Base-by-base conservation (phyloP, 2,888 invertebrate genomes). In the Torymus aiolomorphi region DNA sequence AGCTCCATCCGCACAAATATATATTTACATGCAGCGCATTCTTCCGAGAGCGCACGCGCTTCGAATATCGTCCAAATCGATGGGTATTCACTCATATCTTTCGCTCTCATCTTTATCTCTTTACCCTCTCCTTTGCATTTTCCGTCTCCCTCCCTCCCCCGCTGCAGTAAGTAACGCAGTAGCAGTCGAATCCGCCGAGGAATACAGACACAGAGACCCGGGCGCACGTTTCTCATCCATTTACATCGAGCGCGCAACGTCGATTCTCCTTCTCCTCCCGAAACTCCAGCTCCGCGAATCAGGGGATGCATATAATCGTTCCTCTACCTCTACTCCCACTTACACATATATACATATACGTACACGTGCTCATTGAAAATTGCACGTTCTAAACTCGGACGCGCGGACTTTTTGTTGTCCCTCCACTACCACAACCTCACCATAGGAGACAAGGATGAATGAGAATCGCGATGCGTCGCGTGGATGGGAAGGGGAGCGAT, bases 391-490 rank as follows among this genome's bases (percentile, higher is more conserved):
- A 31, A 66, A 20, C 67, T 54, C 52, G 24, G 3, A 18, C 42
- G 56, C 18, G 16, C 51, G 42, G 18, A 12, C 49, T n/a, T 51
- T 8, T 51, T 18, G 14, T 14, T 18, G 11, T 51, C 18, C 12
- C 49, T 14, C 12, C 8, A 18, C 18, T 12, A 13, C 12, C 24
- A 49, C 66, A 10, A 54, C 54, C 63, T 57, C 51, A 49, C 65
- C 57, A 12, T 65, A 16, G 42, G 52, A 20, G 78, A 67, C n/a
- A 61, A 49, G 62, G 77, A 72, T 57, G 73, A 78, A 74, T 69
- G 78, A 74, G 73, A 74, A 78, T 78, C 73, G 67, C 67, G 78
- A 78, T 78, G 65, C 57, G 61, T 62, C 57, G 70, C 24, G 8
- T 42, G 56, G 3, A 57, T 16, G 51, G 31, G 14, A 13, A 14